Conservation (phyloP, 2,797 vertebrate species). For the Pristis pectinata region DNA sequence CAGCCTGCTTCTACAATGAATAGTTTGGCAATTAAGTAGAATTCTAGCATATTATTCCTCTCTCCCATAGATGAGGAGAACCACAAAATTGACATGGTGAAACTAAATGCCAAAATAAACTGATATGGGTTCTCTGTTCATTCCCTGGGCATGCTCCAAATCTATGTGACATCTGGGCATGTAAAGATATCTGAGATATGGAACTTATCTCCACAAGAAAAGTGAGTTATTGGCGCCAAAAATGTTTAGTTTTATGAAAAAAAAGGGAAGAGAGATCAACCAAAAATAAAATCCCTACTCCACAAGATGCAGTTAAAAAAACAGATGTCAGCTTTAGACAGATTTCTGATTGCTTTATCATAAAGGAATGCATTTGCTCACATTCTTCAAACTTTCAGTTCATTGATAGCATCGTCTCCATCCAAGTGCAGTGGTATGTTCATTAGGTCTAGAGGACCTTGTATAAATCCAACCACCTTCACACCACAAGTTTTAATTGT, state of each 20-base stretch:
- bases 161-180: background rate
- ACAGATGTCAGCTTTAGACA: background rate
- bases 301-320: background rate
- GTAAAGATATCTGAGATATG: background rate
- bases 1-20: too few relatives aligned
- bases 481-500: background rate
- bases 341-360: background rate
- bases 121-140: background rate
- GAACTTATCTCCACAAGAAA: background rate
- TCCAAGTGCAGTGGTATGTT: background rate
- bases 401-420: background rate
- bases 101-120: background rate
- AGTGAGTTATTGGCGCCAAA: background rate
- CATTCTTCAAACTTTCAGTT: conserved; percentile 20
- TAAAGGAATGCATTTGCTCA: background rate
- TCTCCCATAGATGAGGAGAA: background rate
- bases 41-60: background rate
- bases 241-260: background rate
- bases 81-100: background rate
- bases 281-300: background rate
- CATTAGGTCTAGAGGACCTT: background rate
- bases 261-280: background rate
- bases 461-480: background rate
- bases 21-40: background rate
- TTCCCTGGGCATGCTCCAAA: background rate